These are phyloP conservation scores for Catocala sponsa DNA, from an alignment of 2,888 invertebrate species.

Conservation along the genomic window DNA sequence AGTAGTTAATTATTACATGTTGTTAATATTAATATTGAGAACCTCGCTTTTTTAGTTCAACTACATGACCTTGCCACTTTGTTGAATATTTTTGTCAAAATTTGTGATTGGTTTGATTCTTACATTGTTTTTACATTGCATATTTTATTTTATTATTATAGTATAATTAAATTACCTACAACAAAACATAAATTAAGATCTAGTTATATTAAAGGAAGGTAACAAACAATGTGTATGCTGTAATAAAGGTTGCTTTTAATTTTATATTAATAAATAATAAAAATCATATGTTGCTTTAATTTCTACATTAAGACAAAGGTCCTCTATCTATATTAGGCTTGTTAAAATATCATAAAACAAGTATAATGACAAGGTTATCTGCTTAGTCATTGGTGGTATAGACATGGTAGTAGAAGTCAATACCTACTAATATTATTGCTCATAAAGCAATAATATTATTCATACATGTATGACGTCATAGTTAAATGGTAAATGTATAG, in stretches of 20 bases:
- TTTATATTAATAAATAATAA: conserved; percentile 83
- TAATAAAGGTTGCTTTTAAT: conserved; percentile 86
- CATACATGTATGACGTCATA: too few relatives aligned
- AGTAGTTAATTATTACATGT: conserved; percentile 15
- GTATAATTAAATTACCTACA: conserved; percentile 50
- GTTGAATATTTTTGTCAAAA: conserved; percentile 34
- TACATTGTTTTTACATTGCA: conserved; percentile 50
- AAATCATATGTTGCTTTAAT: conserved; percentile 51
- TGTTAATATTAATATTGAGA: conserved; percentile 30
- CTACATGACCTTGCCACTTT: conserved; percentile 47
- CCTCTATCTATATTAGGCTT: too few relatives aligned
- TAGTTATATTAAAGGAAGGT: conserved; percentile 65
- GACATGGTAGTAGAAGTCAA: too few relatives aligned
- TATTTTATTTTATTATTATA: conserved; percentile 48
- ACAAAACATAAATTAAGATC: conserved; percentile 63
- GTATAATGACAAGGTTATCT: too few relatives aligned
- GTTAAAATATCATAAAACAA: too few relatives aligned
- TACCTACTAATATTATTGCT: too few relatives aligned
- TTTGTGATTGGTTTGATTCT: conserved; percentile 55
- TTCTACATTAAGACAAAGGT: conserved; percentile 2
- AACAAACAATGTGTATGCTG: conserved; percentile 76
- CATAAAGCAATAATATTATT: too few relatives aligned
- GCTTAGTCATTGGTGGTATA: too few relatives aligned
- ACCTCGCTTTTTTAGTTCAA: conserved; percentile 38
- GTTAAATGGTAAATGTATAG: too few relatives aligned